phyloP scores from a whole-genome alignment of 2,113 vertebrate genomes.

The Ameiurus melas region DNA sequence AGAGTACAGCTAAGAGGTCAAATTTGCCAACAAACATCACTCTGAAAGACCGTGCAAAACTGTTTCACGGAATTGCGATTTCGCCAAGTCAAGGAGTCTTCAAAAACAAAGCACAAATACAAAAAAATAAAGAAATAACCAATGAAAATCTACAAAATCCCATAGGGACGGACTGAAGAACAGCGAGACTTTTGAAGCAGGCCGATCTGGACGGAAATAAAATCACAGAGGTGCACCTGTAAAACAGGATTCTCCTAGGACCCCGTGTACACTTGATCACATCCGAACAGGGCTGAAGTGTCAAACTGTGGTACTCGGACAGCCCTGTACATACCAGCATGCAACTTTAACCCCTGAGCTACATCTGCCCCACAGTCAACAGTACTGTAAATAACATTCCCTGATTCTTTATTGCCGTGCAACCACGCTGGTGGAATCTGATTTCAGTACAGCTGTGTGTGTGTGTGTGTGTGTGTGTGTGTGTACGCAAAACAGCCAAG shows the following conservation, averaged over 20 bases:
- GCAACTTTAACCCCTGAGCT: not conserved
- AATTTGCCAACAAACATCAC: no score
- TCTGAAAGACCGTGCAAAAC: no score
- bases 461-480: not conserved
- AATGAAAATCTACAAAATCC: no score
- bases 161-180: no score
- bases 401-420: not conserved
- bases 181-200: no score
- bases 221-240: not conserved
- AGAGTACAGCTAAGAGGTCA: no score
- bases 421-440: not conserved
- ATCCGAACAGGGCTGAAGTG: not conserved
- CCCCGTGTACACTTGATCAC: not conserved
- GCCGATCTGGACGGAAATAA: not conserved
- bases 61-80: no score
- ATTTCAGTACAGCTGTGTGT: not conserved
- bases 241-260: not conserved
- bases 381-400: not conserved
- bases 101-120: no score
- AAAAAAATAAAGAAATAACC: no score
- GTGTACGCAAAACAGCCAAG: not conserved
- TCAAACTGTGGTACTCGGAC: not conserved
- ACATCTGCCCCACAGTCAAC: not conserved
- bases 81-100: no score
- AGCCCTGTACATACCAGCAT: not conserved